Percentiles rank a stretch among this genome's conserved stretches.
Evolutionary conservation across 2,113 vertebrate genomes (phyloP).

Genomic region (Corydoras maculifer): DNA sequence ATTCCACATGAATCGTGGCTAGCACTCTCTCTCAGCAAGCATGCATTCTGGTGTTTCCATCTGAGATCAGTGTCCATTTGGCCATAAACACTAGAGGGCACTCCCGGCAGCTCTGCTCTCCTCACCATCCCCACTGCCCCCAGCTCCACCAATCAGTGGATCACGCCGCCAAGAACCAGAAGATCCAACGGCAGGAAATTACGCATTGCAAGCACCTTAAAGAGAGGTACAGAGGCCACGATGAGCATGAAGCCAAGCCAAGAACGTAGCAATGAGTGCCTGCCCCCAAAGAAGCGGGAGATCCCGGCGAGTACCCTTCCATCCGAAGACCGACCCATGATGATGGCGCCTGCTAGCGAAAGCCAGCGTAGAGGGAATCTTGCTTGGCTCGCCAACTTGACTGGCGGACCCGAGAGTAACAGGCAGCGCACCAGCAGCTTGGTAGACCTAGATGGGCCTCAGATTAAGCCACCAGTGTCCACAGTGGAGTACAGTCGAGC

Average conservation of each 20-base stretch:
- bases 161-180: slow-evolving; percentile 20
- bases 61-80: slow-evolving; percentile 72
- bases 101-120: slow-evolving; percentile 17
- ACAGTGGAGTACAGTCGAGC: slow-evolving; percentile 36
- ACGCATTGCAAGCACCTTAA: background rate
- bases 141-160: slow-evolving; percentile 20
- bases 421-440: slow-evolving; percentile 55
- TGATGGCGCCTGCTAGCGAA: slow-evolving; percentile 67
- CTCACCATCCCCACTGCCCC: slow-evolving; percentile 21
- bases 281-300: slow-evolving; percentile 97
- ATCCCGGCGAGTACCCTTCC: slow-evolving; percentile 82
- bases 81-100: slow-evolving; percentile 65
- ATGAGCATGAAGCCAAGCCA: slow-evolving; percentile 96
- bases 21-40: slow-evolving; percentile 83
- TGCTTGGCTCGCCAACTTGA: slow-evolving; percentile 80
- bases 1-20: slow-evolving; percentile 96
- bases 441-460: slow-evolving; percentile 60
- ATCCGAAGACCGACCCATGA: slow-evolving; percentile 72
- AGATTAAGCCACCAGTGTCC: slow-evolving; percentile 72
- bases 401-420: slow-evolving; percentile 62
- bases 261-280: slow-evolving; percentile 96
- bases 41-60: slow-evolving; percentile 80
- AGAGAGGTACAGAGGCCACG: slow-evolving; percentile 26
- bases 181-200: slow-evolving; percentile 22
- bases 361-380: slow-evolving; percentile 81